Conservation (phyloP, 2,888 invertebrate genomes). For the Plebejus anna region DNA sequence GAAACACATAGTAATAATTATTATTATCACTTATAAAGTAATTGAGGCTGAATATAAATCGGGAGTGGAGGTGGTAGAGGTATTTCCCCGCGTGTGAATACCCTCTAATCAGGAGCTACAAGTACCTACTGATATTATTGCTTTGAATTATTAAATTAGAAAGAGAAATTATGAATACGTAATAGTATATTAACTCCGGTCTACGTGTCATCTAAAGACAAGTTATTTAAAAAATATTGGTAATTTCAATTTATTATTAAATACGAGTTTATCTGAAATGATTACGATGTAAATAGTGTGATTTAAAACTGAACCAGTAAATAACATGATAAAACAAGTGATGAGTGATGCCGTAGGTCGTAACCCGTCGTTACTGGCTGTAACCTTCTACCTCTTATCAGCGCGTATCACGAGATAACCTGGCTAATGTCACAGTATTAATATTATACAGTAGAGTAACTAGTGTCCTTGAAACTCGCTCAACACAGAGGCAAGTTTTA, state of each 20-base stretch:
- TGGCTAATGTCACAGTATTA: neutral
- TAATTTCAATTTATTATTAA: neutral
- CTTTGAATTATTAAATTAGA: too few species aligned
- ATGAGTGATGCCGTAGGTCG: neutral
- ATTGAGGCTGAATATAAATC: neutral
- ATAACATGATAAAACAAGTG: neutral
- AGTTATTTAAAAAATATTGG: neutral
- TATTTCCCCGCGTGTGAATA: neutral
- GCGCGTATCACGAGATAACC: neutral
- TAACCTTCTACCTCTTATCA: conserved; percentile 8
- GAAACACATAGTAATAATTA: too few species aligned
- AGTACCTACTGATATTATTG: neutral
- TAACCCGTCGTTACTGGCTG: too few species aligned
- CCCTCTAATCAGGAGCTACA: neutral
- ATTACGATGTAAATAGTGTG: neutral
- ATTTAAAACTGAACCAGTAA: neutral
- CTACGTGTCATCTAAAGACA: neutral
- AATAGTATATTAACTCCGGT: too few species aligned
- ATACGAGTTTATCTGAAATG: neutral
- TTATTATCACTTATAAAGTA: too few species aligned
- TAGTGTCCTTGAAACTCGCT: neutral
- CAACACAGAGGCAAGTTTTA: neutral
- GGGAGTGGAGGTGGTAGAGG: neutral
- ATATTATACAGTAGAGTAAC: neutral
- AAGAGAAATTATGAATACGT: too few species aligned